Base-by-base conservation (phyloP, 2,888 invertebrate genomes). In the Pediacus dermestoides region DNA sequence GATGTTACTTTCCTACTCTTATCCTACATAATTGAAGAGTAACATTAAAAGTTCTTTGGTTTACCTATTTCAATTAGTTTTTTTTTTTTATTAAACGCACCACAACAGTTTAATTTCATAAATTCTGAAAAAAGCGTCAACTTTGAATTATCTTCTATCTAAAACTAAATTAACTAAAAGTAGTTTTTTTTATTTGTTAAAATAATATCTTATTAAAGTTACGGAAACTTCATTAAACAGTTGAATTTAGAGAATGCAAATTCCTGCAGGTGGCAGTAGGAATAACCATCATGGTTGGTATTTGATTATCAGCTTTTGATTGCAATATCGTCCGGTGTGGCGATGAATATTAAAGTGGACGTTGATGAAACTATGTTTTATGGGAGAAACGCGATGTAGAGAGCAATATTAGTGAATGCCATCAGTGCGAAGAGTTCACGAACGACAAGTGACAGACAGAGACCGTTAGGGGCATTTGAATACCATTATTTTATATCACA, bases 231-330 rank as follows among this genome's bases (percentile, higher is more conserved):
- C n/a, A n/a, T n/a, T n/a, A n/a, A n/a, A n/a, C n/a, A n/a, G n/a
- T n/a, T n/a, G 28, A 14, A 14, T 28, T 9, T 14, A 13, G n/a
- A 14, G 11, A 28, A 28, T 28, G 28, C 28, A 28, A 28, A 28
- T 13, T n/a, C 23, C 23, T 28, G 28, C 28, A 28, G 28, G 14
- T 28, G 28, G 28, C 12, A 28, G 4, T 12, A 28, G 28, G 14
- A 11, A 28, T 3, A 28, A 28, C 4, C n/a, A n/a, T n/a, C 7
- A 12, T 3, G 28, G 23, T 13, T 28, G 12, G 28, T 28, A 28
- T 28, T 28, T 28, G 28, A 28, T 28, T 28, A 28, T 28, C 28
- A 28, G 28, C 28, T 28, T 28, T 12, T 28, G 28, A 28, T 28
- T 28, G 28, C 28, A 28, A 28, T 28, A 28, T 28, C 28, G 28